Conservation (phyloP, 2,113 vertebrate genomes). For the Malurus melanocephalus region DNA sequence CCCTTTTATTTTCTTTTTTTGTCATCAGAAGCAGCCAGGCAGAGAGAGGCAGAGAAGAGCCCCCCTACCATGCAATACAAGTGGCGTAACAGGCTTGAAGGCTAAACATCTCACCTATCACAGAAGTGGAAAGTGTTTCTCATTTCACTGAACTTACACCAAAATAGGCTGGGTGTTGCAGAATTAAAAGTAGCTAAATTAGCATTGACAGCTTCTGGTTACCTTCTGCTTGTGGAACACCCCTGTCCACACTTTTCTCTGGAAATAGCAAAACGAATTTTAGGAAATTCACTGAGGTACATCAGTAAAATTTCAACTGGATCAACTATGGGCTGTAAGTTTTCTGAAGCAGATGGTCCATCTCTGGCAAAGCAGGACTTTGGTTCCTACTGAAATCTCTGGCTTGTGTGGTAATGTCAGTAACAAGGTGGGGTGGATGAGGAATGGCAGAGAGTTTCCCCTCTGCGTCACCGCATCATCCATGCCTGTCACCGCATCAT, state of each 20-base stretch:
- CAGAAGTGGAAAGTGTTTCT: not conserved
- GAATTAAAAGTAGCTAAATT: not conserved
- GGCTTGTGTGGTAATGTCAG: not conserved
- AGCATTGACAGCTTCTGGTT: not conserved
- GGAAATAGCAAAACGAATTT: not conserved
- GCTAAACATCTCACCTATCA: not conserved
- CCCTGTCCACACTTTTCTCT: not conserved
- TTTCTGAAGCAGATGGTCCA: not conserved
- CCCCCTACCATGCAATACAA: not conserved
- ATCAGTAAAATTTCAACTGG: not conserved
- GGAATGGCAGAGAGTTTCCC: not conserved
- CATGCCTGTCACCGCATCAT: fast-evolving
- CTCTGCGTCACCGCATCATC: fast-evolving
- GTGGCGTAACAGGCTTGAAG: not conserved
- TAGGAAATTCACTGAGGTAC: not conserved
- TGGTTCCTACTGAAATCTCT: not conserved
- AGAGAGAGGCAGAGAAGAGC: not conserved
- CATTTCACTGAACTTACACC: not conserved
- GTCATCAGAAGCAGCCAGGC: not conserved
- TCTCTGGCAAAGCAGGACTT: not conserved
- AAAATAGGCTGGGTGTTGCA: not conserved
- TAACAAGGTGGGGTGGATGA: not conserved
- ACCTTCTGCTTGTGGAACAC: not conserved
- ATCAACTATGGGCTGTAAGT: not conserved
- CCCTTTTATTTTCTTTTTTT: not conserved